A percentile compares a stretch with the other conserved stretches of the same genome.
Conservation (phyloP, 2,797 vertebrate genomes). For the Syndactyla subalaris region DNA sequence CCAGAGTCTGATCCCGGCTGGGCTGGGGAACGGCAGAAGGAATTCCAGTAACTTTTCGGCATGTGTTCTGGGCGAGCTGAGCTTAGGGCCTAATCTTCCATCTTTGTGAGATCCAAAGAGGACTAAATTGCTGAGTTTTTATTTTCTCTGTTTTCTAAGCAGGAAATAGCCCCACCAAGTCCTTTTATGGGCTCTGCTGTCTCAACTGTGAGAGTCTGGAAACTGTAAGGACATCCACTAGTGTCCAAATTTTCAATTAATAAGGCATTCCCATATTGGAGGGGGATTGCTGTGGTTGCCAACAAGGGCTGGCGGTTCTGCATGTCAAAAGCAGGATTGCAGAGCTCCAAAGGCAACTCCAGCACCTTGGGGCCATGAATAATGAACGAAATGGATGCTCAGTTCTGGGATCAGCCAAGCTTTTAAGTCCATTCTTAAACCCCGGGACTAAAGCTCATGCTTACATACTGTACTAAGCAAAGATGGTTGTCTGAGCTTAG, state of each 20-base stretch:
- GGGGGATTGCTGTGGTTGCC: neutral
- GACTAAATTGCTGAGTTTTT: constrained; percentile 12
- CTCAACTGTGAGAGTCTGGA: constrained; percentile 29
- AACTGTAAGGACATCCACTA: constrained; percentile 15
- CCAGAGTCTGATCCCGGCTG: constrained; percentile 28
- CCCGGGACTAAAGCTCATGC: neutral
- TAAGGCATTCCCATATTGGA: constrained; percentile 5
- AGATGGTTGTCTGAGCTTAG: neutral
- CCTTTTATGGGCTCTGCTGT: constrained; percentile 25
- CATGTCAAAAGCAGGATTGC: neutral
- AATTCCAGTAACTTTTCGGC: constrained; percentile 2
- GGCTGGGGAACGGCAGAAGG: constrained; percentile 19
- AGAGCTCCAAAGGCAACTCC: neutral
- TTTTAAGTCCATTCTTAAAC: neutral
- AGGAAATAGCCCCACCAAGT: neutral
- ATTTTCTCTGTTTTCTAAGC: constrained; percentile 38
- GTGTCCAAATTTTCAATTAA: constrained; percentile 45
- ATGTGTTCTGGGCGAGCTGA: neutral
- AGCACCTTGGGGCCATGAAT: neutral
- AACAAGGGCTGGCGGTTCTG: neutral
- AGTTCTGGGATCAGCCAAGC: neutral
- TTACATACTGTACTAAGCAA: neutral
- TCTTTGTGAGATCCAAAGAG: constrained; percentile 2
- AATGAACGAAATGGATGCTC: neutral
- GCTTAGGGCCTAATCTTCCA: constrained; percentile 15